Evolutionary conservation across 1,140 invertebrate genomes (phyloP), one percentile per base, ranked within the genome.

Genomic region (Zaprionus ornatus): DNA sequence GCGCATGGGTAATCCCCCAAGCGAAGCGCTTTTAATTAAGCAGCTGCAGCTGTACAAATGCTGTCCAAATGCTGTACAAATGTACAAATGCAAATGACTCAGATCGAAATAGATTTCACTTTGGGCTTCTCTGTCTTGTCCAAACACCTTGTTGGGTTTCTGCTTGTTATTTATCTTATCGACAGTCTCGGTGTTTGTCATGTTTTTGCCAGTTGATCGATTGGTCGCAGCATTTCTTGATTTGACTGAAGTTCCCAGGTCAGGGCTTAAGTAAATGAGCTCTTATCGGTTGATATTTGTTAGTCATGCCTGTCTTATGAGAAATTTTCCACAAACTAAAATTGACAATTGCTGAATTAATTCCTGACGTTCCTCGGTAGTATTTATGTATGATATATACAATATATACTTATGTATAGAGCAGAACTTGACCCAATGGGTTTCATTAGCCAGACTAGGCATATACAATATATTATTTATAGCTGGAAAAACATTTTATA

Each of bases 1-100:
- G 69, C 75, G 72, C 71, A 82, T 87, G 42, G 72, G 66, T 77
- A 77, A 86, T 82, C 45, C n/a, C 67, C 55, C 21, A 61, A 29
- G 13, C 45, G 63, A 65, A 42, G 21, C 37, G 37, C 37, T 63
- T 71, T 74, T 72, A 85, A 79, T 82, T 73, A 69, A 74, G 55
- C 29, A 42, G 40, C 48, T 48, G 68, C 68, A 64, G 56, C 66
- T 40, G n/a, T 55, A 27, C 10, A 55, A 63, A 21, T 50, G 29
- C 37, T 42, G 4, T 45, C 37, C 15, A 5, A 40, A 40, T 32
- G 7, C 35, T 13, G 35, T 37, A 9, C 7, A 1, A 32, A 32
- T 9, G 48, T 32, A 4, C 17, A 35, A 3, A 54, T 70, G 25
- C 59, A 32, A 63, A 60, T 40, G 25, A 21, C 25, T 2, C 35